A percentile compares a stretch with the other conserved stretches of the same genome.
phyloP scores from a whole-genome alignment of 2,888 invertebrate genomes.

The Pharmacophagus antenor region DNA sequence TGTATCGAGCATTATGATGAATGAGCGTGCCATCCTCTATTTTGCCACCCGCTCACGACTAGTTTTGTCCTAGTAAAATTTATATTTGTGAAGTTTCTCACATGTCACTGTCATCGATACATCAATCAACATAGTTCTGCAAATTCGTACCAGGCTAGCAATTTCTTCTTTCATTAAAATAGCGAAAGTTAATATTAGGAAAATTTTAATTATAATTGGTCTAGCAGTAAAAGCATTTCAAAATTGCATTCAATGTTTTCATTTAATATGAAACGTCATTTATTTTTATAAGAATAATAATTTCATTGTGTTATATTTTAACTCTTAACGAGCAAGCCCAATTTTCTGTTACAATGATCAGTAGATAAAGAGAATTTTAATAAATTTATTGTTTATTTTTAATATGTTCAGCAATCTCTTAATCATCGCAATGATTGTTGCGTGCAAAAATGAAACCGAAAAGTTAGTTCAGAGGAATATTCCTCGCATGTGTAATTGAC shows the following conservation, averaged over 20 bases:
- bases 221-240: not conserved
- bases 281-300: not conserved
- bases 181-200: not conserved
- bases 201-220: not conserved
- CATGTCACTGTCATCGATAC: not conserved
- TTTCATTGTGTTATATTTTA: not conserved
- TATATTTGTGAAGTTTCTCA: not conserved
- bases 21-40: too few relatives aligned
- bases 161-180: not conserved
- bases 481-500: too few relatives aligned
- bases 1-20: too few relatives aligned
- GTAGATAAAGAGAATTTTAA: too few relatives aligned
- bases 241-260: too few relatives aligned
- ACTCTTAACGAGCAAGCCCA: too few relatives aligned
- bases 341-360: too few relatives aligned
- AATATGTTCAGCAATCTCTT: too few relatives aligned
- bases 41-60: not conserved
- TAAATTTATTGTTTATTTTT: too few relatives aligned
- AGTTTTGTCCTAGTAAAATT: not conserved
- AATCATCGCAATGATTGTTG: too few relatives aligned
- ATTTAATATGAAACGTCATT: not conserved
- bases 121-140: conserved; percentile 7
- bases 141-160: conserved; percentile 21
- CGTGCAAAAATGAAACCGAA: too few relatives aligned
- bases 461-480: too few relatives aligned